Evolutionary conservation across 2,797 vertebrate genomes (phyloP).

Genomic region (Microhierax caerulescens): DNA sequence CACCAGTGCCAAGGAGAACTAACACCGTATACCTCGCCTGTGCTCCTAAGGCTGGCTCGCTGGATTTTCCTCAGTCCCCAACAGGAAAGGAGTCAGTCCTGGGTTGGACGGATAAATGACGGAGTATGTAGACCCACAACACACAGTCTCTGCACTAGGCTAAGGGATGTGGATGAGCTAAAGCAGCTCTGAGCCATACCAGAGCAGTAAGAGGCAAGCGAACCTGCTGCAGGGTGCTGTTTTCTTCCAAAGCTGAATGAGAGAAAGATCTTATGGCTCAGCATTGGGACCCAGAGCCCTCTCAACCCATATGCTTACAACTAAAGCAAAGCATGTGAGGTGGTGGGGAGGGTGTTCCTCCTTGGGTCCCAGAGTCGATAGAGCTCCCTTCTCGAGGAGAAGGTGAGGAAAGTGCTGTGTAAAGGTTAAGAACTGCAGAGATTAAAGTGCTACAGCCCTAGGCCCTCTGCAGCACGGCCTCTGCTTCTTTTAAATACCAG

Average conservation of each 20-base stretch:
- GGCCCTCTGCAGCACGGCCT: background rate
- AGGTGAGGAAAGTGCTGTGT: background rate
- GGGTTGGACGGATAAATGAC: background rate
- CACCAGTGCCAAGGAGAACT: background rate
- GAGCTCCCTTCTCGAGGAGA: background rate
- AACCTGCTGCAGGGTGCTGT: background rate
- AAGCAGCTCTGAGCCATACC: background rate
- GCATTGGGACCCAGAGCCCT: background rate
- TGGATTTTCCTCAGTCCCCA: background rate
- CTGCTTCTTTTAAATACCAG: background rate
- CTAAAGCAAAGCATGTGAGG: background rate
- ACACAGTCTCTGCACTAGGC: background rate
- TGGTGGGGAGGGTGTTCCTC: background rate
- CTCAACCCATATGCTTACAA: background rate
- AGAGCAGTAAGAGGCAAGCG: background rate
- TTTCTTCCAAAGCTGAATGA: background rate
- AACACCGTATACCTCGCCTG: background rate
- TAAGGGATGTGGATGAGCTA: background rate
- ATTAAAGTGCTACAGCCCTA: background rate
- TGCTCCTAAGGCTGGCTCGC: background rate
- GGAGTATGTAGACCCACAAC: background rate
- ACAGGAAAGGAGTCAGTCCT: background rate
- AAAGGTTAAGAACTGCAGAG: background rate
- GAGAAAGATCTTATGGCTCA: background rate
- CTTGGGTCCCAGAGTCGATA: background rate